Evolutionary conservation across 2,113 vertebrate species (phyloP).

Genomic region (Toxostoma redivivum): DNA sequence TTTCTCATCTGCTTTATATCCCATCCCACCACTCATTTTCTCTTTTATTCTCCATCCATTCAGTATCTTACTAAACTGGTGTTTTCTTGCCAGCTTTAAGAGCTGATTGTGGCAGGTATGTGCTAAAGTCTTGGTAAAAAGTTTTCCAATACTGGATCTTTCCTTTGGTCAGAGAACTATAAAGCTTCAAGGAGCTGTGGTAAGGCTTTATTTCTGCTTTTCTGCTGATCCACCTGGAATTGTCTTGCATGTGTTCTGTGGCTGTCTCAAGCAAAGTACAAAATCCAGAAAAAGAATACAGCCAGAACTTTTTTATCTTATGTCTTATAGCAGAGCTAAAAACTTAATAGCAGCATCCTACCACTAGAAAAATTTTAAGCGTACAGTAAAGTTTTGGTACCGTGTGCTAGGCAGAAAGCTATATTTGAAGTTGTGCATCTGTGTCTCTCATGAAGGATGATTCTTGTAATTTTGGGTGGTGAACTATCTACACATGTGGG

Average conservation of each 20-base stretch:
- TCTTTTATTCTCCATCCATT: rapidly evolving
- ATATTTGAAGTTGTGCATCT: neutral
- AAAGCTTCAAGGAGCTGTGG: neutral
- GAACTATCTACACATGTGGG: rapidly evolving
- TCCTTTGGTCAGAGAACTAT: neutral
- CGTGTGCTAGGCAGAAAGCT: neutral
- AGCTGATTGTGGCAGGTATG: rapidly evolving
- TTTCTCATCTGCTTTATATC: neutral
- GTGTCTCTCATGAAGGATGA: rapidly evolving
- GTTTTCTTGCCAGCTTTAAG: neutral
- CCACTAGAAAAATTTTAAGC: neutral
- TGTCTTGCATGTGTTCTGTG: neutral
- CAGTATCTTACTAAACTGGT: neutral
- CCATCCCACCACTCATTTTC: rapidly evolving
- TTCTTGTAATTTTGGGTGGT: neutral
- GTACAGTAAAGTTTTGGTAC: neutral
- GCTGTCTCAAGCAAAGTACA: neutral
- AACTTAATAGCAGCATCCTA: neutral
- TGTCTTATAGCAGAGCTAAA: neutral
- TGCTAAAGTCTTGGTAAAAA: neutral
- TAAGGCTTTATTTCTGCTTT: neutral
- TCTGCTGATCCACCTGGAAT: neutral
- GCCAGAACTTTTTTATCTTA: too few species aligned
- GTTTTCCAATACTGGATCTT: neutral
- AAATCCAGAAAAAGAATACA: too few species aligned